Conservation (phyloP, 2,888 invertebrate genomes). For the Eupithecia subfuscata region DNA sequence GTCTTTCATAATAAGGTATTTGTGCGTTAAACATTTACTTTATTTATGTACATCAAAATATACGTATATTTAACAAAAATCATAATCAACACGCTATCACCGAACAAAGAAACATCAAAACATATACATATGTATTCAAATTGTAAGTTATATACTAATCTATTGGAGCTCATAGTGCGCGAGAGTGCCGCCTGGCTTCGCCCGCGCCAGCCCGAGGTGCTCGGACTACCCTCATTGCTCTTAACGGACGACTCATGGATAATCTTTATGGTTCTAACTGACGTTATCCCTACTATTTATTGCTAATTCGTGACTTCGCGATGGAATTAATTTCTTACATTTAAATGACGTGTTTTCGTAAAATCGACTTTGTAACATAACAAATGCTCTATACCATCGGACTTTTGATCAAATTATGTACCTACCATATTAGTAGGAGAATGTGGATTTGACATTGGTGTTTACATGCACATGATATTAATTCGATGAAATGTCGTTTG, state of each 20-base stretch:
- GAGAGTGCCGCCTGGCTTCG: not conserved
- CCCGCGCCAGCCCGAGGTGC: not conserved
- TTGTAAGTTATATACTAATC: constrained; percentile 52
- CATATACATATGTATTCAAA: constrained; percentile 55
- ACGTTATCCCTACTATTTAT: constrained; percentile 67
- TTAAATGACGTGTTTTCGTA: constrained; percentile 25
- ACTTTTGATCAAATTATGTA: constrained; percentile 8
- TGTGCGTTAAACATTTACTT: constrained; percentile 84
- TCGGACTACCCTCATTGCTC: constrained; percentile 15
- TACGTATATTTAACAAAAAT: constrained; percentile 79
- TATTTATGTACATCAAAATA: constrained; percentile 84
- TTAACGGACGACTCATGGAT: constrained; percentile 53
- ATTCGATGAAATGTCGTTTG: constrained; percentile 73
- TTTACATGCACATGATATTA: constrained; percentile 20
- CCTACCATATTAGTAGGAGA: constrained; percentile 8
- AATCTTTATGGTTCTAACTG: constrained; percentile 61
- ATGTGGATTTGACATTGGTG: constrained; percentile 18
- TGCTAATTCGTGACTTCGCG: constrained; percentile 63
- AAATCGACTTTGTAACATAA: constrained; percentile 29
- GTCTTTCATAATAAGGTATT: constrained; percentile 69
- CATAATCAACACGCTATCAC: constrained; percentile 70
- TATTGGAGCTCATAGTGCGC: constrained; percentile 54
- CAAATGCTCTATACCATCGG: constrained; percentile 22
- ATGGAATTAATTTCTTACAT: constrained; percentile 30
- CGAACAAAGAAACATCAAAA: constrained; percentile 72